A percentile compares a stretch with the other conserved stretches of the same genome.
These are phyloP conservation scores for Gracilinanus agilis DNA, from an alignment of 2,113 vertebrate species.

Conservation along the genomic window DNA sequence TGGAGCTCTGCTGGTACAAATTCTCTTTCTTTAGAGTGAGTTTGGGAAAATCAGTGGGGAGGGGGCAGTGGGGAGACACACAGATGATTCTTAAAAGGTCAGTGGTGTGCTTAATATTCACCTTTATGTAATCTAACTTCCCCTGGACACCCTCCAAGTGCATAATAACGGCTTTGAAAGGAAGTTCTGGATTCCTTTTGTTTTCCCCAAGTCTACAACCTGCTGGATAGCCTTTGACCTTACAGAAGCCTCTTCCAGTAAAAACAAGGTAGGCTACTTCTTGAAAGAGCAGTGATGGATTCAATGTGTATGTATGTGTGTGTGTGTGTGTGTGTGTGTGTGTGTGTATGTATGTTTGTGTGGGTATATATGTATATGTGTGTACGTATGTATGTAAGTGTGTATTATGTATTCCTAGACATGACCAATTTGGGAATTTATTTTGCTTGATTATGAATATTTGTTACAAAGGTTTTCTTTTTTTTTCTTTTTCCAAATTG, in stretches of 20 bases:
- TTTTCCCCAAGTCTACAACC: background rate
- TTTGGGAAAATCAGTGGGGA: background rate
- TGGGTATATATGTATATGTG: no score
- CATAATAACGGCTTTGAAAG: background rate
- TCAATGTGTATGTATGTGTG: background rate
- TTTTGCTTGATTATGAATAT: background rate
- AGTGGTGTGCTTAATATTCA: background rate
- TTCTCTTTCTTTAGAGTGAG: background rate
- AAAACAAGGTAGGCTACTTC: background rate
- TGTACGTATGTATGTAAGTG: no score
- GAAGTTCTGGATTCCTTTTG: background rate
- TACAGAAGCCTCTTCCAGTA: background rate
- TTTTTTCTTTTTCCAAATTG: background rate
- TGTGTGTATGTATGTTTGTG: no score
- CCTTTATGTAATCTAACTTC: background rate
- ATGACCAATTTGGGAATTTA: background rate
- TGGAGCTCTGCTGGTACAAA: background rate
- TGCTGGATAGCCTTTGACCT: background rate
- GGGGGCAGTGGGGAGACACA: background rate
- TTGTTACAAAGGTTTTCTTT: background rate
- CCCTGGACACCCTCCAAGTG: background rate
- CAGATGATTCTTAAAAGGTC: background rate
- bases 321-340: no score
- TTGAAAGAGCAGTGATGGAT: background rate
- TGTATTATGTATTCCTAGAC: no score